phyloP scores from a whole-genome alignment of 2,797 vertebrate genomes.

The Chiroxiphia lanceolata region DNA sequence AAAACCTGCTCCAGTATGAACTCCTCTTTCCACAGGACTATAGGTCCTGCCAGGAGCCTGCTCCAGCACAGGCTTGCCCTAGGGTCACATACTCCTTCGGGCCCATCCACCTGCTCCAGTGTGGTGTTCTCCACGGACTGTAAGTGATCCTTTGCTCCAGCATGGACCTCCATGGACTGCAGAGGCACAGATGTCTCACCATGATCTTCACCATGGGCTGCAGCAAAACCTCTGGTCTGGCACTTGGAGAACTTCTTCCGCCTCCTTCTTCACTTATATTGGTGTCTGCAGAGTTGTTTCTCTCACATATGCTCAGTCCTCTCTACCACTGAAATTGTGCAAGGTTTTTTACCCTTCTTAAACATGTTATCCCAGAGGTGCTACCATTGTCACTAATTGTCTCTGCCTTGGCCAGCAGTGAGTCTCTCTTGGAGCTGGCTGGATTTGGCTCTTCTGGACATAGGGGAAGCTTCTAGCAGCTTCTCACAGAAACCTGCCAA shows the following conservation, averaged over 20 bases:
- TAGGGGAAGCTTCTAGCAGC: background rate
- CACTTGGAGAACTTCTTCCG: background rate
- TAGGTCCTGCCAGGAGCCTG: background rate
- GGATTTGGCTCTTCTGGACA: background rate
- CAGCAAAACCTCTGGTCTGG: background rate
- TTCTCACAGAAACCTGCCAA: background rate
- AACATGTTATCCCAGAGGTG: background rate
- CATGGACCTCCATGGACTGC: fast-evolving
- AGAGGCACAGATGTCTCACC: background rate
- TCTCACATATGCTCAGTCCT: background rate
- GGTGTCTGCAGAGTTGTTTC: background rate
- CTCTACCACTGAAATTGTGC: background rate
- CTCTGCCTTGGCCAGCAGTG: background rate
- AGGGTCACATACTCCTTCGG: fast-evolving
- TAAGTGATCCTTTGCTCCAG: no score
- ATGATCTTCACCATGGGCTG: background rate
- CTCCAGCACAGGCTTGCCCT: background rate
- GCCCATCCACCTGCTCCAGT: background rate
- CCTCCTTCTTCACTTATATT: no score
- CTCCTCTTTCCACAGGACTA: background rate
- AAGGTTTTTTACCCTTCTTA: fast-evolving
- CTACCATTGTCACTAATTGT: background rate
- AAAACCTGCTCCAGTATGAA: background rate
- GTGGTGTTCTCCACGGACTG: fast-evolving
- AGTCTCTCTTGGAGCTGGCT: no score